Base-by-base conservation (phyloP, 2,888 invertebrate genomes). In the Acanthosepion pharaonis region DNA sequence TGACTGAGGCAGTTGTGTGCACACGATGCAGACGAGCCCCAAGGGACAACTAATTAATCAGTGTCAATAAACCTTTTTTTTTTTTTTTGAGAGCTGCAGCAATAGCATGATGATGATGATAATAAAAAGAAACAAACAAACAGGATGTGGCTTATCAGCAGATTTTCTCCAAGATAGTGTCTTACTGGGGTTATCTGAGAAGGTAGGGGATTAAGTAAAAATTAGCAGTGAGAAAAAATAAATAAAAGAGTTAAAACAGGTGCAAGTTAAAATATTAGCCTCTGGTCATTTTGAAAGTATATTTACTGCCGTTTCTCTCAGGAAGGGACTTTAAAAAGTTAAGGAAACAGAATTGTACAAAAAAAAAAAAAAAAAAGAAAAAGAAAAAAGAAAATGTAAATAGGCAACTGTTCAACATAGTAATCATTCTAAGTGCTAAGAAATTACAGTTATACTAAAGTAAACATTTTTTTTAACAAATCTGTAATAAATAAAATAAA, bases 261-360 rank as follows among this genome's bases (percentile, higher is more conserved):
- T 78, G n/a, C 78, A 15, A 78, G 78, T 78, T n/a, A 78, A n/a
- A 78, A n/a, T 78, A 78, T 78, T 78, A 78, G 78, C n/a, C 78
- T 18, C 15, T 78, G 78, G 78, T 78, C 78, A 78, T 78, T 78
- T 78, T 78, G 11, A 28, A 28, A 28, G 78, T 28, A n/a, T 28
- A 78, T 78, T 25, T 78, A 78, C 33, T 78, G 78, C n/a, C 78
- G 15, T 78, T 78, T n/a, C 78, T 78, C 33, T 78, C 33, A 78
- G 5, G 33, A 78, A 78, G 78, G 78, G 33, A 33, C n/a, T 42
- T 42, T 4, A 78, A n/a, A 28, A 11, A 78, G 11, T 18, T 11
- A 78, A 78, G n/a, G n/a, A 78, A 78, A 78, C 78, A n/a, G n/a
- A n/a, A n/a, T n/a, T 78, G n/a, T 78, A n/a, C 8, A n/a, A n/a